phyloP scores from a whole-genome alignment of 2,888 invertebrate species.

The Pterostichus niger region DNA sequence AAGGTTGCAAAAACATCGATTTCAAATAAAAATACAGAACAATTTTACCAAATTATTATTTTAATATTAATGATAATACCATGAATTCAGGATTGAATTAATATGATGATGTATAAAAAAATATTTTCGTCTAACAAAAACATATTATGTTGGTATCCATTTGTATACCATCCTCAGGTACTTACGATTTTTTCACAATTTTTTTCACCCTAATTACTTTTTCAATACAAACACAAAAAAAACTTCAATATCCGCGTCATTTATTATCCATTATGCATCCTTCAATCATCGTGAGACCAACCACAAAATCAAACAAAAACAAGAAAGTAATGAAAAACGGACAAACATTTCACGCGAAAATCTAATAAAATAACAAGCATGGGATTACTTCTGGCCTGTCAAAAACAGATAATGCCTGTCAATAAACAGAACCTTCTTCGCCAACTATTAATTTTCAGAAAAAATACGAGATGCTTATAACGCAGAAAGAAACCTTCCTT shows the following conservation, averaged over 20 bases:
- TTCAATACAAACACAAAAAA: constrained; percentile 30
- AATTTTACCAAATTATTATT: too few species aligned
- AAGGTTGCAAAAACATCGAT: too few species aligned
- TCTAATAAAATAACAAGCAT: constrained; percentile 49
- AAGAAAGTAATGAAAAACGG: constrained; percentile 50
- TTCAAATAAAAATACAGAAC: too few species aligned
- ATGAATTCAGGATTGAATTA: too few species aligned
- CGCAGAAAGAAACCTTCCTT: too few species aligned
- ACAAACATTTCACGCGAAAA: constrained; percentile 42
- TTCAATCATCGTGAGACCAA: constrained; percentile 20
- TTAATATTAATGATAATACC: too few species aligned
- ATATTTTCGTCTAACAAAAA: too few species aligned
- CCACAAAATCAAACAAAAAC: constrained; percentile 39
- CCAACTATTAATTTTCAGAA: constrained; percentile 2
- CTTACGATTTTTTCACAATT: neutral
- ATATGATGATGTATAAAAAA: too few species aligned
- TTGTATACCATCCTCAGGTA: too few species aligned
- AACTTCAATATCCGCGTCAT: constrained; percentile 44
- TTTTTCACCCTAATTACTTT: constrained; percentile 38
- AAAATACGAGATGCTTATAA: neutral
- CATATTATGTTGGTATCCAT: too few species aligned
- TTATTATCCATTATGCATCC: constrained; percentile 50
- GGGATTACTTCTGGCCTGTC: constrained; percentile 51
- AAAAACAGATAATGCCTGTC: constrained; percentile 61
- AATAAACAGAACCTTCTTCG: constrained; percentile 35